phyloP scores from a whole-genome alignment of 2,113 vertebrate species.

The Panthera uncia region DNA sequence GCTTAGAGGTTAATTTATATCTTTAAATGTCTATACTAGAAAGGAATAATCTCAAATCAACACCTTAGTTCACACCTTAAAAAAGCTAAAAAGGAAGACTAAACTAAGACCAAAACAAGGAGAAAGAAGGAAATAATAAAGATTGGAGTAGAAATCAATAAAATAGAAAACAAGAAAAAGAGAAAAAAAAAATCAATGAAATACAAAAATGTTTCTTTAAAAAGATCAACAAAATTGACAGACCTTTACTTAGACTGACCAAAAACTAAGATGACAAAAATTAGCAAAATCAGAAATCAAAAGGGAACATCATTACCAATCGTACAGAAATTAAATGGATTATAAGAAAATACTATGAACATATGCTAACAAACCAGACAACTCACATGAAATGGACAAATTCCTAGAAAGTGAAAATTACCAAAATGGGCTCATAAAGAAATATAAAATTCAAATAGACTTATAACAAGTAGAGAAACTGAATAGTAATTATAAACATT shows the following conservation, averaged over 20 bases:
- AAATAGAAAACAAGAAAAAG: background rate
- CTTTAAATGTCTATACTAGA: background rate
- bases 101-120: background rate
- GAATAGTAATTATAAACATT: background rate
- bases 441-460: background rate
- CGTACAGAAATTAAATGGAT: background rate
- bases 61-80: background rate
- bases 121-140: background rate
- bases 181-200: background rate
- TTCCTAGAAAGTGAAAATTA: background rate
- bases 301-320: background rate
- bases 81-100: background rate
- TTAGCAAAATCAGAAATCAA: background rate
- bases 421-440: background rate
- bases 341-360: background rate
- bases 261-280: background rate
- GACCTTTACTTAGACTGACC: background rate
- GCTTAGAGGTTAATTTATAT: background rate
- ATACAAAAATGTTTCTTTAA: background rate
- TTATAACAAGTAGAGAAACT: background rate
- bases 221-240: background rate
- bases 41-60: background rate
- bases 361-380: background rate
- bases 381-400: background rate
- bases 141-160: background rate